phyloP scores from a whole-genome alignment of 2,113 vertebrate species.

The Murina feae region DNA sequence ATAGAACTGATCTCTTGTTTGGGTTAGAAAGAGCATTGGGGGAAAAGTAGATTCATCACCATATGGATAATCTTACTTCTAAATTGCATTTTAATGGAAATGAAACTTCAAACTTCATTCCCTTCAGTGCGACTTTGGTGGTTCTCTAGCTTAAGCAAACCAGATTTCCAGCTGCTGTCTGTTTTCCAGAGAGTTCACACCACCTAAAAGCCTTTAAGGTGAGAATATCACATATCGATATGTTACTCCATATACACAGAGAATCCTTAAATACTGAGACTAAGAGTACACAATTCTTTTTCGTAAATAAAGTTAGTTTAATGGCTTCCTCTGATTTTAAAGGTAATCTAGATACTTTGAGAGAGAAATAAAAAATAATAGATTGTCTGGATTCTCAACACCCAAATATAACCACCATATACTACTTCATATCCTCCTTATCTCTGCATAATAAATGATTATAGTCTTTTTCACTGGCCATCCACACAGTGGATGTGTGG shows the following conservation, averaged over 20 bases:
- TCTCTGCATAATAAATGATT: background rate
- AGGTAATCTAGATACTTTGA: background rate
- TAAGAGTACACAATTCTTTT: background rate
- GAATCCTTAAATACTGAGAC: background rate
- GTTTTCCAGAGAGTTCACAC: background rate
- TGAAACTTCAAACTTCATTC: conserved; percentile 45
- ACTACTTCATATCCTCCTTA: background rate
- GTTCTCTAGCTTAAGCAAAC: conserved; percentile 12
- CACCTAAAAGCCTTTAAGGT: conserved; percentile 32
- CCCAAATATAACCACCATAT: background rate
- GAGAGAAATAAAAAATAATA: background rate
- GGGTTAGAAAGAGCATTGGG: conserved; percentile 39
- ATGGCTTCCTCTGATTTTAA: background rate
- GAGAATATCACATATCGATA: background rate
- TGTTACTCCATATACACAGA: background rate
- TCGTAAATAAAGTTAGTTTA: background rate
- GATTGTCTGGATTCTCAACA: background rate
- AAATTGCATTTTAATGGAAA: conserved; percentile 59
- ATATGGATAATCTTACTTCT: conserved; percentile 54
- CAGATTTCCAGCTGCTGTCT: background rate
- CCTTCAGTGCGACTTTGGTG: conserved; percentile 39
- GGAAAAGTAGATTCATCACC: conserved; percentile 46
- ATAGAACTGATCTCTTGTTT: conserved; percentile 57
- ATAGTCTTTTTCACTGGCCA: background rate
- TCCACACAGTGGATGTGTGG: too few species aligned